Conservation (phyloP, 2,797 vertebrate species). For the Atherinosoma microstoma region DNA sequence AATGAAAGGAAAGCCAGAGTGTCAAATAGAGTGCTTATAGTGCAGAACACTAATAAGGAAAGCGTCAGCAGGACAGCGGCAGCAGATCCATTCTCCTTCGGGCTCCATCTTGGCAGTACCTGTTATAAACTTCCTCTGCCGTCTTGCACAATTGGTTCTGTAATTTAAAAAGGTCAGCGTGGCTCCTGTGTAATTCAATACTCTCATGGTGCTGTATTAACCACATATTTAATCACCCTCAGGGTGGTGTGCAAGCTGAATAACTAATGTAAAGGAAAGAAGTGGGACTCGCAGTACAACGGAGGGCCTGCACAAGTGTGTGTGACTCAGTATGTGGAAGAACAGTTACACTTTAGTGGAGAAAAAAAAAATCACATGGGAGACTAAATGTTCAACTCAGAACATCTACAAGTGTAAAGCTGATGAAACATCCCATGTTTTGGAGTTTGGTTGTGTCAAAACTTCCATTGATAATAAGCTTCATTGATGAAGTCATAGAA, state of each 20-base stretch:
- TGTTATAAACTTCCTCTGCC: conserved; percentile 79
- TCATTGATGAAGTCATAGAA: conserved; percentile 14
- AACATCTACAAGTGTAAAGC: neutral
- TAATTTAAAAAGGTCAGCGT: conserved; percentile 88
- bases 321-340: conserved; percentile 22
- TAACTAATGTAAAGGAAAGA: conserved; percentile 60
- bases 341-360: neutral
- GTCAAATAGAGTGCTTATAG: conserved; percentile 66
- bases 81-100: conserved; percentile 76
- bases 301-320: conserved; percentile 20
- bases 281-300: conserved; percentile 36
- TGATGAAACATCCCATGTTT: conserved; percentile 41
- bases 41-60: conserved; percentile 65
- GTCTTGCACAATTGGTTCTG: conserved; percentile 83
- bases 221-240: conserved; percentile 84
- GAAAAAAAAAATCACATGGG: neutral
- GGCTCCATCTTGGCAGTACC: conserved; percentile 75
- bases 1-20: conserved; percentile 27
- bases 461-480: conserved; percentile 41
- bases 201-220: conserved; percentile 83
- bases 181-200: conserved; percentile 85
- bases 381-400: neutral
- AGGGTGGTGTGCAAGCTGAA: conserved; percentile 70
- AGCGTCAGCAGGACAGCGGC: conserved; percentile 61
- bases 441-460: conserved; percentile 35